Base-by-base conservation (phyloP, 2,888 invertebrate species). In the Tortrix viridana region DNA sequence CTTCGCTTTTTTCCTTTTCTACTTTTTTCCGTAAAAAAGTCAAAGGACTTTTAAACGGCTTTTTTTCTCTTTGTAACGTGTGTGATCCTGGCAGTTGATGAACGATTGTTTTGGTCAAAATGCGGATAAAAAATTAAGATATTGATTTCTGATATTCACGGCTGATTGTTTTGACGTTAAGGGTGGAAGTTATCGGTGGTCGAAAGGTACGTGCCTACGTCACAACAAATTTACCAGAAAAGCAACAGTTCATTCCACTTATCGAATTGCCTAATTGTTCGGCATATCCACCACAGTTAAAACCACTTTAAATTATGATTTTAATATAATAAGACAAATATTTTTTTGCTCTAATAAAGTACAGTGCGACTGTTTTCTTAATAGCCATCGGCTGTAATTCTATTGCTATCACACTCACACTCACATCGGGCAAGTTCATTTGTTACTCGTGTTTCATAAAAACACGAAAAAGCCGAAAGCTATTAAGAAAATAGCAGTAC, bases 1-100 rank as follows among this genome's bases (percentile, higher is more conserved):
- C 84, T 84, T 81, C 82, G 80, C 76, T 84, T 89, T 87, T 77
- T 84, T 88, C 84, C 82, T 86, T 81, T 79, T 80, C 79, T 82
- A 75, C 79, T 84, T 86, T 82, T 82, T 76, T 73, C 71, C 72
- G 76, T 81, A 80, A 84, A 81, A 82, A 85, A 84, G 82, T 77
- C 79, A 83, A 83, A 81, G 84, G 80, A 82, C 82, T 84, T 83
- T 85, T 88, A 80, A 75, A 72, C 77, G 79, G 75, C 75, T 74
- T 74, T 77, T n/a, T 77, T 76, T 71, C 79, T 82, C 84, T 83
- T 86, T 85, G 82, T 83, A 73, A 74, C 84, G 85, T 87, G 86
- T 87, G 87, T 85, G 87, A 85, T 88, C 85, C 71, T 73, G 73
- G 71, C 68, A 70, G 69, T 79, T 84, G 85, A 85, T 78, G 83